Base-by-base conservation (phyloP, 2,888 invertebrate species). In the Watsonalla binaria region DNA sequence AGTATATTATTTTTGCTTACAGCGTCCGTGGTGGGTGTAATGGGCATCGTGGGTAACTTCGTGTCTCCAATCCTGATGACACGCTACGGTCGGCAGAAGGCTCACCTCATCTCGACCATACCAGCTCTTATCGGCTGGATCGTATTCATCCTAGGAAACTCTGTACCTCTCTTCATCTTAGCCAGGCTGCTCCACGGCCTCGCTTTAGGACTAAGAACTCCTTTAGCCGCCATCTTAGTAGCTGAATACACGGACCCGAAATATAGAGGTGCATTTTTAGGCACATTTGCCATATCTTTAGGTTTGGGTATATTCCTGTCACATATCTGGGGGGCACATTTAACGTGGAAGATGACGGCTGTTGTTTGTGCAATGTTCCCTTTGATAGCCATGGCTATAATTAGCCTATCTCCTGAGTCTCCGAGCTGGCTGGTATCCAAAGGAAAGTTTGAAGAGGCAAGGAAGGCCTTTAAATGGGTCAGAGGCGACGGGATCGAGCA, bases 341-440 rank as follows among this genome's bases (percentile, higher is more conserved):
- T 93, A 5, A 79, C 91, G 5, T 94, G 94, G 94, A 86, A 92
- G 63, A 80, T 85, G 51, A 92, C 93, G 0, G 93, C 93, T 0
- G 78, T 91, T 0, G 84, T 93, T 0, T 92, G 92, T 58, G 84
- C 91, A 0, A 55, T 84, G 46, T 84, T 92, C 46, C 92, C 93
- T 2, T 54, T 92, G 0, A 84, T 70, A 80, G 90, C 68, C 50
- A 85, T 93, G 71, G 80, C 72, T 0, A 85, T 90, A 2, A 90
- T 90, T 8, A 82, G 83, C 46, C 58, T 90, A 4, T 90, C 90
- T 0, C 94, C 93, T 0, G 95, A 95, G 80, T 93, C 94, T 0
- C 93, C 94, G 0, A 88, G 92, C 55, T 95, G 94, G 94, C 74
- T 95, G 52, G 88, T 93, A 0, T 92, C 93, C 0, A 93, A 93